These are phyloP conservation scores for Tinea semifulvella DNA, from an alignment of 2,888 invertebrate species.

Conservation along the genomic window DNA sequence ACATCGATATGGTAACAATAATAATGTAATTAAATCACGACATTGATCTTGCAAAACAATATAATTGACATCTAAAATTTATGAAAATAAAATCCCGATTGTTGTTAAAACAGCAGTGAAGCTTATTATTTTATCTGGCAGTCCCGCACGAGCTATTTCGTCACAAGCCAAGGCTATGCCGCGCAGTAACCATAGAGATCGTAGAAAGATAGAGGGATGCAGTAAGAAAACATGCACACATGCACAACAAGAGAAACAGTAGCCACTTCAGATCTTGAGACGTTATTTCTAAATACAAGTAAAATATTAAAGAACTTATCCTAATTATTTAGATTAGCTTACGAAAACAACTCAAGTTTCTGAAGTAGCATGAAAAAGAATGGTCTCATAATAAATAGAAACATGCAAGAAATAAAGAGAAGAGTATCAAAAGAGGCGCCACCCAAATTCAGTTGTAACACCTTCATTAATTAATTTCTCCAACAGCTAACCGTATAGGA, in stretches of 20 bases:
- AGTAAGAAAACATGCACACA: slow-evolving; percentile 52
- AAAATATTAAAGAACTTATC: slow-evolving; percentile 29
- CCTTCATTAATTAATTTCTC: background rate
- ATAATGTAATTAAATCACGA: slow-evolving; percentile 48
- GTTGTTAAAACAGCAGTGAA: slow-evolving; percentile 36
- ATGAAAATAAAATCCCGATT: slow-evolving; percentile 31
- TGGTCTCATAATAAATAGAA: slow-evolving; percentile 11
- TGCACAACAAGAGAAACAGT: slow-evolving; percentile 30
- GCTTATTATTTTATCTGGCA: slow-evolving; percentile 35
- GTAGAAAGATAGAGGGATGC: slow-evolving; percentile 58
- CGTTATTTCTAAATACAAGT: slow-evolving; percentile 20
- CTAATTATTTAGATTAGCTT: slow-evolving; percentile 31
- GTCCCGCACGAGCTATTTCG: slow-evolving; percentile 48
- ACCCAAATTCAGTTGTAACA: slow-evolving; percentile 2
- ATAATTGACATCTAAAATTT: slow-evolving; percentile 20
- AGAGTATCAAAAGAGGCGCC: slow-evolving; percentile 7
- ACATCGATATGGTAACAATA: slow-evolving; percentile 20
- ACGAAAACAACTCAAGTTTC: slow-evolving; percentile 23
- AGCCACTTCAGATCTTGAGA: slow-evolving; percentile 35
- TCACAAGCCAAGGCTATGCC: slow-evolving; percentile 63
- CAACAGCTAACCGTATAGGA: slow-evolving; percentile 1
- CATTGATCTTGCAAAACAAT: slow-evolving; percentile 34
- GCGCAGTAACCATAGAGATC: slow-evolving; percentile 69
- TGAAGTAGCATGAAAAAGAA: slow-evolving; percentile 5
- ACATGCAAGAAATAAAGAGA: slow-evolving; percentile 5